Evolutionary conservation across 2,113 vertebrate species (phyloP).

Genomic region (Sturnus vulgaris): DNA sequence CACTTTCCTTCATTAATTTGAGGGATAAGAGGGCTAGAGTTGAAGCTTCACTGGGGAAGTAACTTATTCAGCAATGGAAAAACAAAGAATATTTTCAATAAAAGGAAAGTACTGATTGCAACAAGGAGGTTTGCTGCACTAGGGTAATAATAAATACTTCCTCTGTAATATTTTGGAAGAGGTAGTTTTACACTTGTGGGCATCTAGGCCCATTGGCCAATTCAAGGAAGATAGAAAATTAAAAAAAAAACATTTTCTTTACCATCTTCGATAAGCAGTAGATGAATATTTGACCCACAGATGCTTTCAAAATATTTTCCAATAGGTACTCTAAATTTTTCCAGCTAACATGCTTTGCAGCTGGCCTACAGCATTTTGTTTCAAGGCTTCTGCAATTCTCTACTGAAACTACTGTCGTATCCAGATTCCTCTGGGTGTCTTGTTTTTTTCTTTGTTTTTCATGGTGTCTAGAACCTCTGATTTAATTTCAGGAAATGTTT

Average conservation of each 20-base stretch:
- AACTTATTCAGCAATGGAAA: background rate
- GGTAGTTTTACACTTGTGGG: background rate
- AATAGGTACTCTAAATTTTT: background rate
- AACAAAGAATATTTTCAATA: background rate
- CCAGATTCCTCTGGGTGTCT: background rate
- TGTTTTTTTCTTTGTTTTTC: background rate
- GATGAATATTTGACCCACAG: background rate
- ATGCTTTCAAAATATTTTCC: background rate
- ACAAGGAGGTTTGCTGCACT: background rate
- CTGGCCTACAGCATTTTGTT: background rate
- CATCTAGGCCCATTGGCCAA: background rate
- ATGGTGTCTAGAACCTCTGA: background rate
- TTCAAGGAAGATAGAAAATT: background rate
- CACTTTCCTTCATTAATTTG: slow-evolving; percentile 4
- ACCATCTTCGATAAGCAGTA: background rate
- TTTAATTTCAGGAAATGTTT: background rate
- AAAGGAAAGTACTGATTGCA: background rate
- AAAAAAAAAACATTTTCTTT: background rate
- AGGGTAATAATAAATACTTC: background rate
- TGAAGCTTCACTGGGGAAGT: background rate
- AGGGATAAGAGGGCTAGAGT: background rate
- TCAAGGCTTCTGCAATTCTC: background rate
- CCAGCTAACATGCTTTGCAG: background rate
- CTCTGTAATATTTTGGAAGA: background rate
- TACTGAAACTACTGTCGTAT: background rate